These are phyloP conservation scores for Lasioglossum baleicum DNA, from an alignment of 1,140 invertebrate species.

Conservation along the genomic window DNA sequence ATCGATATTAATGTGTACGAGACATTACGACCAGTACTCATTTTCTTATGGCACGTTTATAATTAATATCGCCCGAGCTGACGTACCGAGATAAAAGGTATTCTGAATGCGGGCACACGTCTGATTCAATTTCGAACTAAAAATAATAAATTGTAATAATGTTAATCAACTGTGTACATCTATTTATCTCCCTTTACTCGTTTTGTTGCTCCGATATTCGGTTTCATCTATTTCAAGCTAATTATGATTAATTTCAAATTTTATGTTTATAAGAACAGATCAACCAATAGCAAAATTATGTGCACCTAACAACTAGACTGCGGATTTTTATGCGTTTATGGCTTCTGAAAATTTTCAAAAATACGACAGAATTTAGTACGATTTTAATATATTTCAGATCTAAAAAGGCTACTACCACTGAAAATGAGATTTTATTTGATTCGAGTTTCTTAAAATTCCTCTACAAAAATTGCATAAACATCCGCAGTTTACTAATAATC, in stretches of 20 bases:
- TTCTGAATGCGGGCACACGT: slow-evolving; percentile 61
- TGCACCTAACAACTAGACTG: too few relatives aligned
- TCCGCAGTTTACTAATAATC: too few relatives aligned
- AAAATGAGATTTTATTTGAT: too few relatives aligned
- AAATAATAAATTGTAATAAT: slow-evolving; percentile 73
- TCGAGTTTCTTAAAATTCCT: too few relatives aligned
- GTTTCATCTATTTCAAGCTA: slow-evolving; percentile 50
- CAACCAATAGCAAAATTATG: too few relatives aligned
- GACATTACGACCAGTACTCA: slow-evolving; percentile 75
- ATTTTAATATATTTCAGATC: too few relatives aligned
- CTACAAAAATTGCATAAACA: too few relatives aligned
- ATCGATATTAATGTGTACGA: slow-evolving; percentile 77
- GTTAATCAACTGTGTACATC: slow-evolving; percentile 46
- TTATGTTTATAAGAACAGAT: slow-evolving; percentile 3
- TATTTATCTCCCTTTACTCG: slow-evolving; percentile 34
- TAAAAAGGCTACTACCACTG: too few relatives aligned
- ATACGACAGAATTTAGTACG: too few relatives aligned
- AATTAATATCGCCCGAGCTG: slow-evolving; percentile 73
- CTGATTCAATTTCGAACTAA: slow-evolving; percentile 67
- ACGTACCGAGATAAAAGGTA: slow-evolving; percentile 66
- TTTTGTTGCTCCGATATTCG: slow-evolving; percentile 23
- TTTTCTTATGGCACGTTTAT: slow-evolving; percentile 80
- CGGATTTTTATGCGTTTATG: too few relatives aligned
- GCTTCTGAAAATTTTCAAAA: too few relatives aligned
- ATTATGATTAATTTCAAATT: slow-evolving; percentile 23